Base-by-base conservation (phyloP, 2,797 vertebrate genomes). In the Micropoecilia bifurca region DNA sequence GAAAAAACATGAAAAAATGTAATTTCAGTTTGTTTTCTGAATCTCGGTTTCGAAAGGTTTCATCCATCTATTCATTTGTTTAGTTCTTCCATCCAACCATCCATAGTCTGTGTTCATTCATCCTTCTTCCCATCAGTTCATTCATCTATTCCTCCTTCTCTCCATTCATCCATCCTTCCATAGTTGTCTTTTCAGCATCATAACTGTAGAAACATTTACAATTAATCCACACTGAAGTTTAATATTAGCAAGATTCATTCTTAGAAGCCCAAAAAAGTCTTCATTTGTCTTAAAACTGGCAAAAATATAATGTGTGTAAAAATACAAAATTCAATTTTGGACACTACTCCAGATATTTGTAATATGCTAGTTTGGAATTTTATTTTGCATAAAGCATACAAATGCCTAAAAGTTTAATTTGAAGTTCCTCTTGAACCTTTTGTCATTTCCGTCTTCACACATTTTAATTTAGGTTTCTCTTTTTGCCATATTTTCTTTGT, bases 401-500 rank as follows among this genome's bases (percentile, higher is more conserved):
- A 43, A 43, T 43, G 22, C 2, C 41, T 6, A 0, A 41, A 41
- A 8, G 16, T 33, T 36, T 63, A 7, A 36, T 63, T 36, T 63
- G 30, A 30, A 43, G 9, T 8, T 68, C 39, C 22, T 5, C 20
- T 25, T 43, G 22, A 68, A 68, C n/a, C 28, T 47, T 71, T 71
- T 48, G 14, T 33, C 8, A 46, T 72, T 72, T 20, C 45, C 1
- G 0, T 73, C 46, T 48, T 33, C 46, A 73, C 46, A 22, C 30
- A 55, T 53, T 53, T 55, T 45, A 50, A 74, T 74, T 36, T 14
- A 14, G 33, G 22, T 16, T 53, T 74, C 73, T 28, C 33, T 18
- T 74, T 48, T 41, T n/a, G 6, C 55, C 57, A 41, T 74, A 68
- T 41, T 83, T 74, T 79, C 20, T 50, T 63, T 79, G 25, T 50